Conservation (phyloP, 2,113 vertebrate genomes). For the Solea solea region DNA sequence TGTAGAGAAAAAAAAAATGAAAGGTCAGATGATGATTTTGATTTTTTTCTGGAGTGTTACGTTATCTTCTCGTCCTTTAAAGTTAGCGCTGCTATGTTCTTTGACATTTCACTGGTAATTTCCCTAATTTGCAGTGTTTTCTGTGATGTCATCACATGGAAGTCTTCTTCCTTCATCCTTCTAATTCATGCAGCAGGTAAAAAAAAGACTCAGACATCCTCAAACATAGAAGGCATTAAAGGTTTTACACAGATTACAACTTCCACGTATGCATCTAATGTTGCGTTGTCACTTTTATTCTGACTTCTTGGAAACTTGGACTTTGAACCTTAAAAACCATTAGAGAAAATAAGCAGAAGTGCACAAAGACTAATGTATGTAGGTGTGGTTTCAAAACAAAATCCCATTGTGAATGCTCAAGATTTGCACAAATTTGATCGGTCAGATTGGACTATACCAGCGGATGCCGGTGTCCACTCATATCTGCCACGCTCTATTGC, state of each 20-base stretch:
- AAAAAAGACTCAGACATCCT: neutral
- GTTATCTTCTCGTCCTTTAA: constrained; percentile 35
- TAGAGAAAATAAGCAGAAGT: too few species aligned
- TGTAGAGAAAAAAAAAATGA: constrained; percentile 2
- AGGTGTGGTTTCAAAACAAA: too few species aligned
- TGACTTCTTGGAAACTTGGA: too few species aligned
- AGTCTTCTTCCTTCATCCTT: constrained; percentile 2
- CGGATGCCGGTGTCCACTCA: too few species aligned
- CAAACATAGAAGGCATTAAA: neutral
- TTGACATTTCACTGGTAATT: constrained; percentile 46
- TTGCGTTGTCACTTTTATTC: too few species aligned
- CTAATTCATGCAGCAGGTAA: neutral
- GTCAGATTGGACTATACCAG: too few species aligned
- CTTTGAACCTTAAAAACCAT: too few species aligned
- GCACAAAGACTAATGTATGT: too few species aligned
- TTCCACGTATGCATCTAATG: neutral
- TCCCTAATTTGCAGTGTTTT: constrained; percentile 9
- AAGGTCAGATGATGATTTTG: constrained; percentile 47
- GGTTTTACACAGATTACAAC: neutral
- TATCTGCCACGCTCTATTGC: too few species aligned
- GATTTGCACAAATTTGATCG: too few species aligned
- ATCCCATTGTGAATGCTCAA: too few species aligned
- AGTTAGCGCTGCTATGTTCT: neutral
- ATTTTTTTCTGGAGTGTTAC: constrained; percentile 4
- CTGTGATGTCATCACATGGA: neutral